Evolutionary conservation across 92 coral and sea anemone genomes (phyloP), one percentile per base, ranked within the genome.

Genomic region (Phymanthus crucifer): DNA sequence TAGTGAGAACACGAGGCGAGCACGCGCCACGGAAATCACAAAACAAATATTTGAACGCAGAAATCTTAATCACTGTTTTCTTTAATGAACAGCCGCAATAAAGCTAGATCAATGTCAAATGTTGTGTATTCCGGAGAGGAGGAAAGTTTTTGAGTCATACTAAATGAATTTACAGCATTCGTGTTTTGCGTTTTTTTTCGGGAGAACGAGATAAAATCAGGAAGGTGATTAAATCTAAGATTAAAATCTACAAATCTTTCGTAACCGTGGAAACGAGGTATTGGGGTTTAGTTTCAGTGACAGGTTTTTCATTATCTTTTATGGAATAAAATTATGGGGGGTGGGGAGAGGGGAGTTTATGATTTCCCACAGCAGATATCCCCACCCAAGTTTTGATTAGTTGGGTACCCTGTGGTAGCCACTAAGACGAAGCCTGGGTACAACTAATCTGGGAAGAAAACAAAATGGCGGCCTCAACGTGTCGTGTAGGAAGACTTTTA

Each of bases 391-490:
- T 54, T 54, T 54, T 54, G 1, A 21, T 14, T 54, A 8, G 26
- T 50, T 73, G 54, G 66, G 78, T 26, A 17, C 1, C 66, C 78
- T 73, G 78, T 73, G 78, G 65, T 29, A 73, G 17, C 29, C 14
- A 11, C 0, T 21, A 31, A 17, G 66, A 13, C 66, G 35, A 14
- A 18, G 36, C 47, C 78, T 74, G 66, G 24, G 32, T 26, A 4
- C 78, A 24, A 74, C 52, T 32, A 38, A 35, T 5, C 4, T 18
- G 3, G 26, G 68, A 13, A 29, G 34, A 64, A 74, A 57, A 23
- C 79, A 82, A 82, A 52, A 82, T 82, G 86, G 86, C 86, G 86
- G 74, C 80, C 27, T 43, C 80, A 82, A 61, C 80, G 80, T 82
- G 86, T 82, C 74, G 78, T 23, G 43, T 73, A 21, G 71, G 40